A percentile compares a stretch with the other conserved stretches of the same genome.
Conservation (phyloP, 2,113 vertebrate genomes). For the Microtus montanus region DNA sequence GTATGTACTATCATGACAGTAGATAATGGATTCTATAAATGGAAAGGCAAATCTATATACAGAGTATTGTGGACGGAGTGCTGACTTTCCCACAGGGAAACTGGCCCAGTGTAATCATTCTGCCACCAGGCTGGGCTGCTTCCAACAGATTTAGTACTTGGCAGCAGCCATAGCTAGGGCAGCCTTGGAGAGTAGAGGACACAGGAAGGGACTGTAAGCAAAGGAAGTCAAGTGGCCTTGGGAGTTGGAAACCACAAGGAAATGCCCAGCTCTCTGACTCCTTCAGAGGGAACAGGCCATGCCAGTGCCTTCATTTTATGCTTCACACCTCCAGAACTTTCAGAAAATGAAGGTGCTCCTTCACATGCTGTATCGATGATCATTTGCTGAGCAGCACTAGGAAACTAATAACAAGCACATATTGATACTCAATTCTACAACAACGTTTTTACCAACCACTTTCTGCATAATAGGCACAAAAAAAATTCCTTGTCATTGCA, state of each 20-base stretch:
- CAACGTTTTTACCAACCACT: background rate
- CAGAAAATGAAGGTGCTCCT: background rate
- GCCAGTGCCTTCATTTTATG: background rate
- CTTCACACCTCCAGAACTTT: background rate
- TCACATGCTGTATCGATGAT: background rate
- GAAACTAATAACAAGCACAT: background rate
- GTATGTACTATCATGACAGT: background rate
- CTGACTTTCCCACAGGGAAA: background rate
- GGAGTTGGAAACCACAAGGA: background rate
- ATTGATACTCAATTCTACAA: background rate
- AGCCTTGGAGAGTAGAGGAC: background rate
- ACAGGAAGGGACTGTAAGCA: background rate
- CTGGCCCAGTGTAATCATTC: background rate
- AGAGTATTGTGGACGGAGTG: background rate
- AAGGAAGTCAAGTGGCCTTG: background rate
- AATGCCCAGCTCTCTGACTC: background rate
- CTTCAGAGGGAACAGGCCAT: background rate
- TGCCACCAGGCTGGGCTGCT: background rate
- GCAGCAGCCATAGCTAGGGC: background rate
- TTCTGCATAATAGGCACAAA: background rate
- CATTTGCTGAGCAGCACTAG: background rate
- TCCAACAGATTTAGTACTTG: background rate
- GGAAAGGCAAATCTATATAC: background rate
- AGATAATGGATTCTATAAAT: background rate
- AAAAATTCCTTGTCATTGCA: background rate